A percentile compares a stretch with the other conserved stretches of the same genome.
Conservation (phyloP, 1,140 invertebrate genomes). For the Anoplophora glabripennis region DNA sequence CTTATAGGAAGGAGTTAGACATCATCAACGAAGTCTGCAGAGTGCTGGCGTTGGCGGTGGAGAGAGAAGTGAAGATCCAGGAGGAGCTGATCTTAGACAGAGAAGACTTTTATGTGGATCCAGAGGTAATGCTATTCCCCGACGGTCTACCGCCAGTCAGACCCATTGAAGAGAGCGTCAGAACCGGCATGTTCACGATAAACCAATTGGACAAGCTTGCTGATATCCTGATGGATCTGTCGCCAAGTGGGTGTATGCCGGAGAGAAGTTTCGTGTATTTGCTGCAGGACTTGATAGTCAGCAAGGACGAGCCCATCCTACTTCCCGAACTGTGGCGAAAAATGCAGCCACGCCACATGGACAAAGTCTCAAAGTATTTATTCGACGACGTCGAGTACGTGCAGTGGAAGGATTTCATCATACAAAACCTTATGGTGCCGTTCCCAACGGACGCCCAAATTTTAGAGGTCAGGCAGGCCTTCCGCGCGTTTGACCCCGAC, state of each 20-base stretch:
- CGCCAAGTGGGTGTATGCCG: slow-evolving; percentile 54
- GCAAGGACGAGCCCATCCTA: slow-evolving; percentile 50
- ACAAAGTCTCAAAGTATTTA: slow-evolving; percentile 49
- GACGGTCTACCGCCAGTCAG: slow-evolving; percentile 24
- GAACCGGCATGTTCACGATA: slow-evolving; percentile 51
- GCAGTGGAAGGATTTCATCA: slow-evolving; percentile 62
- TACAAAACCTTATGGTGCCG: slow-evolving; percentile 55
- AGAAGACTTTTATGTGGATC: slow-evolving; percentile 31
- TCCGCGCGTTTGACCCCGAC: slow-evolving; percentile 50
- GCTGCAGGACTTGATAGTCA: slow-evolving; percentile 56
- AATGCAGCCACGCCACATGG: slow-evolving; percentile 51
- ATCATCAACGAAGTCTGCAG: slow-evolving; percentile 55
- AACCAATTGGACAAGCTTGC: slow-evolving; percentile 52
- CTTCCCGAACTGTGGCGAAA: slow-evolving; percentile 52
- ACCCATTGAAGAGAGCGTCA: background rate
- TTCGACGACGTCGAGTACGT: slow-evolving; percentile 54
- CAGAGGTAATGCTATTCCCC: slow-evolving; percentile 23
- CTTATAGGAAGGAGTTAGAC: slow-evolving; percentile 54
- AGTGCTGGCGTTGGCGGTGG: slow-evolving; percentile 56
- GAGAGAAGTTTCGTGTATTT: slow-evolving; percentile 55
- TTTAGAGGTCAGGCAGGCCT: slow-evolving; percentile 49
- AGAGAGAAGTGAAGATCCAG: slow-evolving; percentile 46
- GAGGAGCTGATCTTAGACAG: slow-evolving; percentile 33
- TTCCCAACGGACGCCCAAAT: slow-evolving; percentile 55
- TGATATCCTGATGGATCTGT: slow-evolving; percentile 52